Conservation (phyloP, 2,797 vertebrate species). For the Ambastaia sidthimunki region DNA sequence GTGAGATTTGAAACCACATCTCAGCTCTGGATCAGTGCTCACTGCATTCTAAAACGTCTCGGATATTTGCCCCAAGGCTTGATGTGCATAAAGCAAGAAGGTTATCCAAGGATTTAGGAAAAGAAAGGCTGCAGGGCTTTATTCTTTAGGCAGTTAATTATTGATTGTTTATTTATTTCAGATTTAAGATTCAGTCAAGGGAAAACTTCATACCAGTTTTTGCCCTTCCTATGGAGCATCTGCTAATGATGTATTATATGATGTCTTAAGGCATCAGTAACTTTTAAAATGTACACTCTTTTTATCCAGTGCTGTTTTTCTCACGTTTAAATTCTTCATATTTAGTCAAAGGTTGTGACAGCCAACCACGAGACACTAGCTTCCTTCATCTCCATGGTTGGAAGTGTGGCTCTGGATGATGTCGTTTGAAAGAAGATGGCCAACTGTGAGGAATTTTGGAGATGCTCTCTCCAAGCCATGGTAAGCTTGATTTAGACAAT, state of each 20-base stretch:
- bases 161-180: constrained; percentile 55
- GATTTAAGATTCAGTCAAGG: constrained; percentile 79
- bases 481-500: constrained; percentile 70
- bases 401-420: constrained; percentile 75
- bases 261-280: neutral
- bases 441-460: constrained; percentile 75
- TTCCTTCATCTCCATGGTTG: constrained; percentile 72
- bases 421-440: constrained; percentile 71
- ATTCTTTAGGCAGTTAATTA: constrained; percentile 1
- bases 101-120: constrained; percentile 21
- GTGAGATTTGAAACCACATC: constrained; percentile 29
- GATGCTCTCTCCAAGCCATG: constrained; percentile 76
- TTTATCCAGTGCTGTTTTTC: neutral
- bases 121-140: neutral
- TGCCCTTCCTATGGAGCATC: constrained; percentile 69
- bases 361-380: constrained; percentile 67
- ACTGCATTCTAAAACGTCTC: constrained; percentile 32
- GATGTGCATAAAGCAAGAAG: neutral
- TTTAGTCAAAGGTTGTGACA: constrained; percentile 69
- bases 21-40: constrained; percentile 33
- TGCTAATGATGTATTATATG: constrained; percentile 79
- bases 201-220: constrained; percentile 63
- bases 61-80: constrained; percentile 15
- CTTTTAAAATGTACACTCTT: neutral
- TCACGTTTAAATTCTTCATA: neutral